Evolutionary conservation across 1,140 invertebrate genomes (phyloP).

Genomic region (Zaprionus davidi): DNA sequence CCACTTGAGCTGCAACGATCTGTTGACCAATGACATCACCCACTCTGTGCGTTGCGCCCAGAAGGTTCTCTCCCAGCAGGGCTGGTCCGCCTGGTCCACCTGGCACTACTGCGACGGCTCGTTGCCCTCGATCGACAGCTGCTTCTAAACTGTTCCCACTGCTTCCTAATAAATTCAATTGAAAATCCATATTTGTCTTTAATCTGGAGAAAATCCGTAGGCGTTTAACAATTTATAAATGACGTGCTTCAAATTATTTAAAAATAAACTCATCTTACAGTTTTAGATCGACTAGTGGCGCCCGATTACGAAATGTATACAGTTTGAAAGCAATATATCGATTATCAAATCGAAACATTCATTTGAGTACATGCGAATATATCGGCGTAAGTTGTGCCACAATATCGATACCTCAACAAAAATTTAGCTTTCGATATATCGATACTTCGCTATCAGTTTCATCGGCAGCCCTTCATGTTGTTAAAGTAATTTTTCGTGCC

Average conservation of each 20-base stretch:
- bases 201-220: not conserved
- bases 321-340: not conserved
- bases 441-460: not conserved
- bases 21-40: conserved; percentile 65
- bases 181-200: not conserved
- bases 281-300: not conserved
- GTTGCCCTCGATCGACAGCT: conserved; percentile 55
- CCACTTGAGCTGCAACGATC: conserved; percentile 49
- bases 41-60: conserved; percentile 68
- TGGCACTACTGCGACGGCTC: conserved; percentile 67
- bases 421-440: conserved; percentile 1
- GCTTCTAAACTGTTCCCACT: conserved; percentile 23
- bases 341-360: not conserved
- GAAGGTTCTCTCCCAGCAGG: conserved; percentile 64
- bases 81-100: conserved; percentile 70
- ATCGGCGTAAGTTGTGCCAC: not conserved
- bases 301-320: not conserved
- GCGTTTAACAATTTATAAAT: not conserved
- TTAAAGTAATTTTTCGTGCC: conserved; percentile 28
- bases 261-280: not conserved
- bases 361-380: not conserved
- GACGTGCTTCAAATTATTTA: not conserved
- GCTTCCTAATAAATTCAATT: conserved; percentile 31
- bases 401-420: not conserved
- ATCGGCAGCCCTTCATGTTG: conserved; percentile 10